These are phyloP conservation scores for Mythimna ferrago DNA, from an alignment of 2,888 invertebrate species.

Conservation along the genomic window DNA sequence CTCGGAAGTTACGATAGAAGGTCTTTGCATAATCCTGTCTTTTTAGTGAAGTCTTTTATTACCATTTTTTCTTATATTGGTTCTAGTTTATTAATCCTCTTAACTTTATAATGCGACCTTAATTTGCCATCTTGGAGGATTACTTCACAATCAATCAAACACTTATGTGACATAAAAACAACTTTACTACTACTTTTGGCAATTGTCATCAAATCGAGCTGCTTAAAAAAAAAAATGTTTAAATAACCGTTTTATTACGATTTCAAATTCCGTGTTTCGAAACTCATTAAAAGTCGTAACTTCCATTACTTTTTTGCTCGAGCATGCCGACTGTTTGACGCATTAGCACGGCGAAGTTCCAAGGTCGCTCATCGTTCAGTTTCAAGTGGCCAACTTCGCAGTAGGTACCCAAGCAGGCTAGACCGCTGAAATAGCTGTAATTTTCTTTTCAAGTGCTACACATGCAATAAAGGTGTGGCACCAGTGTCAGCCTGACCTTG, in stretches of 20 bases:
- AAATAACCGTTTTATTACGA: constrained; percentile 12
- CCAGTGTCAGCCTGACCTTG: constrained; percentile 82
- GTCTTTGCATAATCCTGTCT: constrained; percentile 14
- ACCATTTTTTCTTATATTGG: constrained; percentile 1
- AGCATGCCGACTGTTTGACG: constrained; percentile 47
- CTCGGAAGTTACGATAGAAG: not conserved
- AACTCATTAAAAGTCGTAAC: constrained; percentile 53
- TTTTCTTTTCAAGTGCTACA: constrained; percentile 78
- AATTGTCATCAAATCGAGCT: not conserved
- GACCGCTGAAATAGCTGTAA: constrained; percentile 78
- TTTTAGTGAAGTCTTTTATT: constrained; percentile 5
- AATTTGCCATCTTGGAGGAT: not conserved
- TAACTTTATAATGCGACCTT: not conserved
- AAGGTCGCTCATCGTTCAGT: constrained; percentile 58
- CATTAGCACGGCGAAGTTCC: constrained; percentile 46
- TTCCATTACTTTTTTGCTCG: constrained; percentile 48
- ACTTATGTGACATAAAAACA: not conserved
- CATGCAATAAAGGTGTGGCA: constrained; percentile 81
- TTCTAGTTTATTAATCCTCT: constrained; percentile 13
- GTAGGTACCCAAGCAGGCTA: constrained; percentile 45
- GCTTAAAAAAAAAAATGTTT: constrained; percentile 17
- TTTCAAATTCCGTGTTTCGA: constrained; percentile 34
- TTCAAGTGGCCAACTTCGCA: constrained; percentile 43
- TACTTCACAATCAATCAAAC: not conserved
- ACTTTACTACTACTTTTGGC: not conserved